Evolutionary conservation across 2,113 vertebrate genomes (phyloP).

Genomic region (Labeo catla): DNA sequence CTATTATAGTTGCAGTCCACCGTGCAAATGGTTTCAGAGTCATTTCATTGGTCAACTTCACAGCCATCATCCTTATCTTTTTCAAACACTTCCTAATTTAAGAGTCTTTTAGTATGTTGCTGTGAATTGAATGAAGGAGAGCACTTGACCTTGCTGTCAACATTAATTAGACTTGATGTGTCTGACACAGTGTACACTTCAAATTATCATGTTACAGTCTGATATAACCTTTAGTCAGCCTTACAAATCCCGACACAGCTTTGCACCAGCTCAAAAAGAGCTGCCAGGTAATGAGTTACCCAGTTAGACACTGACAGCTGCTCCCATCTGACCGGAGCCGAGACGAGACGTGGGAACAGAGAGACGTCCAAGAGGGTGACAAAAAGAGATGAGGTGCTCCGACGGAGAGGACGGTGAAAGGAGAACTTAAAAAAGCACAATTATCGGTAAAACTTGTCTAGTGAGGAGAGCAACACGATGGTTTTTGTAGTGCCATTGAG

Average conservation of each 20-base stretch:
- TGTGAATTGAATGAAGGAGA: neutral
- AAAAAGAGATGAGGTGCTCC: constrained; percentile 8
- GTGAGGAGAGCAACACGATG: neutral
- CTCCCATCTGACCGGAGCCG: constrained; percentile 9
- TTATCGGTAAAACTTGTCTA: neutral
- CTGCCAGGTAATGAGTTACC: constrained; percentile 24
- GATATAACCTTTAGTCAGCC: constrained; percentile 33
- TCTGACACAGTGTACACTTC: neutral
- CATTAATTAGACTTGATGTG: constrained; percentile 2
- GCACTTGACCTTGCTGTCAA: constrained; percentile 25
- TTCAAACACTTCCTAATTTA: neutral
- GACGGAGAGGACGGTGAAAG: neutral
- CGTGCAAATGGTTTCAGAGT: neutral
- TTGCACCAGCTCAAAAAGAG: neutral
- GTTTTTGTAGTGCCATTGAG: neutral
- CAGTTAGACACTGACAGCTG: constrained; percentile 18
- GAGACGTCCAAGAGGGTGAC: constrained; percentile 1
- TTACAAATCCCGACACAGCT: constrained; percentile 7
- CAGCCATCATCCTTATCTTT: neutral
- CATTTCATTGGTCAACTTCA: neutral
- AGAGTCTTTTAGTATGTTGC: neutral
- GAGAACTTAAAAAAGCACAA: constrained; percentile 4
- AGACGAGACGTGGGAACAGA: constrained; percentile 9
- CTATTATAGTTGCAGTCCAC: neutral
- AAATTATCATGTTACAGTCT: constrained; percentile 23